Percentiles rank a stretch among this genome's conserved stretches.
Conservation (phyloP, 2,113 vertebrate genomes). For the Phaethon lepturus region DNA sequence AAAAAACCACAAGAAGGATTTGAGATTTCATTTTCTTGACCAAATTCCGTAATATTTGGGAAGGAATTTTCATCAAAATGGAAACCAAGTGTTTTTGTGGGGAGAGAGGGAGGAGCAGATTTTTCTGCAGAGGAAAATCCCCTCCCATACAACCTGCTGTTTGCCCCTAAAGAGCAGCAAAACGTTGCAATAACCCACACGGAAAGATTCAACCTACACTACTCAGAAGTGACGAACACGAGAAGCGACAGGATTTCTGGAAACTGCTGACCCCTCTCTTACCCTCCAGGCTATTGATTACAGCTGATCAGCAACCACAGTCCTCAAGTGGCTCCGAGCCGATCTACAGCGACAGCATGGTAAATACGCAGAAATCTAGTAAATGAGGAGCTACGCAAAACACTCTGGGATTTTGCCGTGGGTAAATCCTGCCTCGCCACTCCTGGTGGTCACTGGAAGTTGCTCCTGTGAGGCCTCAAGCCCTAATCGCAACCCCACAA, state of each 20-base stretch:
- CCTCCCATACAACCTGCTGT: not conserved
- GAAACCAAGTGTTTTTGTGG: not conserved
- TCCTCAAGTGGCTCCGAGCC: not conserved
- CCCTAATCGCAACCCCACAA: not conserved
- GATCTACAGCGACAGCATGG: not conserved
- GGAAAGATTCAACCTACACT: not conserved
- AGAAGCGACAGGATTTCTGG: not conserved
- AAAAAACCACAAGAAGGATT: not conserved
- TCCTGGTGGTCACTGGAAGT: not conserved
- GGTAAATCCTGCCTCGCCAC: not conserved
- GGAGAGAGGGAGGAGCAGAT: not conserved
- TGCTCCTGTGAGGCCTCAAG: not conserved
- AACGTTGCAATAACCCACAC: accelerated
- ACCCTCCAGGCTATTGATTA: not conserved
- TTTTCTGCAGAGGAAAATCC: not conserved
- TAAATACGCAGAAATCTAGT: not conserved
- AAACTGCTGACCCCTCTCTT: not conserved
- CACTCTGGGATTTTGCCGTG: not conserved
- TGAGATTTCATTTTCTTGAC: not conserved
- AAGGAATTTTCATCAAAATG: not conserved
- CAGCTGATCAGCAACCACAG: accelerated
- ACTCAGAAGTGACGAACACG: not conserved
- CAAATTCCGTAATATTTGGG: accelerated
- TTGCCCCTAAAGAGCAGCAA: not conserved
- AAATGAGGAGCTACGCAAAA: not conserved